These are phyloP conservation scores for Hoplodrina blanda DNA, from an alignment of 2,888 invertebrate genomes.

Conservation along the genomic window DNA sequence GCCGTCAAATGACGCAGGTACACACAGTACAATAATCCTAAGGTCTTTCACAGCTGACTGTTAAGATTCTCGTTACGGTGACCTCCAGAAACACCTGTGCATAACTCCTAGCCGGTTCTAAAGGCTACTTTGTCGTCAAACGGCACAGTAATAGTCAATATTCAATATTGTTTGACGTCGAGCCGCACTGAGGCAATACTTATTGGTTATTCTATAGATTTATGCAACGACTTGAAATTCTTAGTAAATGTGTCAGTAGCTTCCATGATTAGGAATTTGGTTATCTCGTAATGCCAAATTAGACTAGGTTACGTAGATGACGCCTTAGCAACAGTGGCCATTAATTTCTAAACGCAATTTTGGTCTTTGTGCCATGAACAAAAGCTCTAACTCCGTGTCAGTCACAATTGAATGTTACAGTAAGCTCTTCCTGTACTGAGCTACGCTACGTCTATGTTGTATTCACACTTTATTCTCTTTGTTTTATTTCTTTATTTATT, in stretches of 20 bases:
- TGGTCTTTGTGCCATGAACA: conserved; percentile 19
- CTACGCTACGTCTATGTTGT: neutral
- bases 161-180: conserved; percentile 46
- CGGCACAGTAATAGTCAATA: conserved; percentile 36
- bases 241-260: conserved; percentile 33
- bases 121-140: conserved; percentile 60
- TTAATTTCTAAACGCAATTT: conserved; percentile 12
- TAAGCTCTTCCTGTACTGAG: conserved; percentile 11
- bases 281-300: conserved; percentile 24
- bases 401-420: conserved; percentile 21
- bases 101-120: conserved; percentile 62
- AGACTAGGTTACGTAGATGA: conserved; percentile 2
- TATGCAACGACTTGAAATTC: conserved; percentile 29
- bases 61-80: conserved; percentile 57
- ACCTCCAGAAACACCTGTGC: conserved; percentile 64
- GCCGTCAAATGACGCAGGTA: conserved; percentile 13
- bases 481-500: conserved; percentile 55
- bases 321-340: conserved; percentile 28
- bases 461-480: conserved; percentile 41
- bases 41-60: conserved; percentile 59
- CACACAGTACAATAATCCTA: conserved; percentile 42
- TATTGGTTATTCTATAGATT: conserved; percentile 10
- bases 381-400: conserved; percentile 6
- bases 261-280: conserved; percentile 28
- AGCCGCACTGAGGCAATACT: conserved; percentile 15